Conservation (phyloP, 2,113 vertebrate species). For the Arizona elegans region DNA sequence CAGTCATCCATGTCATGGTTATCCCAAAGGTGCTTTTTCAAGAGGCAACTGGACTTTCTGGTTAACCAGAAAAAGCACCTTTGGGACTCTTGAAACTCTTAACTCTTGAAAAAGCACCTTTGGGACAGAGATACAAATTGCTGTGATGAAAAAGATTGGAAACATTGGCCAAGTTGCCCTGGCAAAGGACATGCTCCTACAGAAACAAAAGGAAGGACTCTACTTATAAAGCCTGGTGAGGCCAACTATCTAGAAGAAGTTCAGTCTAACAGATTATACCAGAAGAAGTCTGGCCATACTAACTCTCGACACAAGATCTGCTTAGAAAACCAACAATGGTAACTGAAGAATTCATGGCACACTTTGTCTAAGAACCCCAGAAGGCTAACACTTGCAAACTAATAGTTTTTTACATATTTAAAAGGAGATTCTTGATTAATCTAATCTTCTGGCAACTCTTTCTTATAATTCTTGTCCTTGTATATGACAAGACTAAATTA, state of each 20-base stretch:
- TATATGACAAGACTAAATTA: background rate
- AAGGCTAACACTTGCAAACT: background rate
- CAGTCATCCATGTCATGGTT: no score
- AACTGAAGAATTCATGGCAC: background rate
- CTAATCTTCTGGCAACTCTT: background rate
- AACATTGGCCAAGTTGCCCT: background rate
- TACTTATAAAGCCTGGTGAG: background rate
- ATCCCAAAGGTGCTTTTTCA: no score
- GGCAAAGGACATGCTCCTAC: background rate
- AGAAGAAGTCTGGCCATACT: background rate
- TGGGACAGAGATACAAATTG: background rate
- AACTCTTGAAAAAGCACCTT: no score
- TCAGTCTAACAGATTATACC: background rate
- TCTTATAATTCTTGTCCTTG: background rate
- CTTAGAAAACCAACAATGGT: background rate
- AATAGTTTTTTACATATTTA: conserved; percentile 30
- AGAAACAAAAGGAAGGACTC: background rate
- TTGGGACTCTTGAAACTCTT: no score
- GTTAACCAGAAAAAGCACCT: no score
- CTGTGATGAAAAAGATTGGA: background rate
- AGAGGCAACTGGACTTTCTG: no score
- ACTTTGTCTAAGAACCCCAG: background rate
- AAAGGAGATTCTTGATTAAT: conserved; percentile 32
- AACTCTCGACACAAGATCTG: background rate
- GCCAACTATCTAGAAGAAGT: background rate